Conservation (phyloP, 2,797 vertebrate genomes). For the Galagoides demidoff region DNA sequence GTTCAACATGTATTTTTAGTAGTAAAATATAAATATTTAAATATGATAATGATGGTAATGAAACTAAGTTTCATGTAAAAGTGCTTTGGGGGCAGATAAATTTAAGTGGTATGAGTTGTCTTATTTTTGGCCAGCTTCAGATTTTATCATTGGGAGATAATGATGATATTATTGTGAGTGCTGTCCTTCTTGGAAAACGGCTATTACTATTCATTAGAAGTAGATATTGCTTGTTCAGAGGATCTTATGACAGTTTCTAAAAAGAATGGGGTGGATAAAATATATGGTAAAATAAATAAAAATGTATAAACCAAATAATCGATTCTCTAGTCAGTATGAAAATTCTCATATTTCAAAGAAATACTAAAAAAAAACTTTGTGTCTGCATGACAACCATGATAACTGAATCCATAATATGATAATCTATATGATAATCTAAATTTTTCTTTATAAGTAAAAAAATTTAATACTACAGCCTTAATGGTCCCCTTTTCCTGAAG, state of each 20-base stretch:
- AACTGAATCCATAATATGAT: background rate
- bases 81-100: background rate
- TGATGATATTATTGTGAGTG: background rate
- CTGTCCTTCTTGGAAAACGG: constrained; percentile 9
- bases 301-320: background rate
- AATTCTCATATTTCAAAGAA: constrained; percentile 39
- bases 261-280: constrained; percentile 48
- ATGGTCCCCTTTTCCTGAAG: background rate
- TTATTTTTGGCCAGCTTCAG: constrained; percentile 24
- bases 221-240: constrained; percentile 30
- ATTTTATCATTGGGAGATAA: constrained; percentile 46
- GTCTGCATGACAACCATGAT: background rate
- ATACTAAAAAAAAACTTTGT: constrained; percentile 22
- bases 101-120: background rate
- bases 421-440: background rate
- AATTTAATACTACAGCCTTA: background rate
- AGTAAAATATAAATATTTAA: constrained; percentile 44
- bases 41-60: constrained; percentile 5
- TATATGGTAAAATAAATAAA: constrained; percentile 37
- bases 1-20: background rate
- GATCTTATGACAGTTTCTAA: constrained; percentile 46
- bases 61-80: constrained; percentile 44
- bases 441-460: constrained; percentile 23
- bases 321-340: background rate
- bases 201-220: constrained; percentile 66